These are phyloP conservation scores for Battus philenor DNA, from an alignment of 1,140 invertebrate species.

Conservation along the genomic window DNA sequence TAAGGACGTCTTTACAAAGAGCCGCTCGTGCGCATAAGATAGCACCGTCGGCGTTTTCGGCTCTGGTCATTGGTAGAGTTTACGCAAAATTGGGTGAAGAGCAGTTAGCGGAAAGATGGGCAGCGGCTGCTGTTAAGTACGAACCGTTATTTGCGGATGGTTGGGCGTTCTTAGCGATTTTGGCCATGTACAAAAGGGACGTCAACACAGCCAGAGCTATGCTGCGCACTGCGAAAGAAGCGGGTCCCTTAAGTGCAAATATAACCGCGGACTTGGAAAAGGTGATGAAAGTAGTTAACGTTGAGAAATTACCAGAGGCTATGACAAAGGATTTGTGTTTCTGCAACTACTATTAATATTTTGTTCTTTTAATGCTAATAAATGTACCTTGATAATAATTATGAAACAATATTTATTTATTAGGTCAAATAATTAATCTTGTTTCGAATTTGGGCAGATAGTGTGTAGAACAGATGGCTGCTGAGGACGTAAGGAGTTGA, in stretches of 20 bases:
- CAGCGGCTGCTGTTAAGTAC: conserved; percentile 44
- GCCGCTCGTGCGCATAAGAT: conserved; percentile 54
- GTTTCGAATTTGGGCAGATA: too few species aligned
- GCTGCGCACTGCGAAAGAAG: conserved; percentile 57
- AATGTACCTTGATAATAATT: too few species aligned
- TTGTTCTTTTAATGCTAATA: too few species aligned
- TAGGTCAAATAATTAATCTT: background rate
- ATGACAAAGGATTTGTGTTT: conserved; percentile 55
- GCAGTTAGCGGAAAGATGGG: conserved; percentile 50
- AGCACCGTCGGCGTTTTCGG: conserved; percentile 48
- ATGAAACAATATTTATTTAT: too few species aligned
- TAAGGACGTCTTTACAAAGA: conserved; percentile 42
- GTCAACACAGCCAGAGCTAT: conserved; percentile 44
- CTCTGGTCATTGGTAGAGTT: conserved; percentile 44
- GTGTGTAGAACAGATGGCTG: too few species aligned
- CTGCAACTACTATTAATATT: conserved; percentile 49
- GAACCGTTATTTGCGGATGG: conserved; percentile 56
- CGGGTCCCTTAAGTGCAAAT: conserved; percentile 43
- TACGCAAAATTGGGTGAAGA: conserved; percentile 40
- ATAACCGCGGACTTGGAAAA: conserved; percentile 45
- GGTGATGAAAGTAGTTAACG: conserved; percentile 34
- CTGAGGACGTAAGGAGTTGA: too few species aligned
- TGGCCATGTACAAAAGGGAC: conserved; percentile 46
- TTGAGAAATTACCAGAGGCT: conserved; percentile 38
- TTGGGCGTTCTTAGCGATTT: conserved; percentile 52